Conservation (phyloP, 2,797 vertebrate genomes). For the Phoxinus dragarum region DNA sequence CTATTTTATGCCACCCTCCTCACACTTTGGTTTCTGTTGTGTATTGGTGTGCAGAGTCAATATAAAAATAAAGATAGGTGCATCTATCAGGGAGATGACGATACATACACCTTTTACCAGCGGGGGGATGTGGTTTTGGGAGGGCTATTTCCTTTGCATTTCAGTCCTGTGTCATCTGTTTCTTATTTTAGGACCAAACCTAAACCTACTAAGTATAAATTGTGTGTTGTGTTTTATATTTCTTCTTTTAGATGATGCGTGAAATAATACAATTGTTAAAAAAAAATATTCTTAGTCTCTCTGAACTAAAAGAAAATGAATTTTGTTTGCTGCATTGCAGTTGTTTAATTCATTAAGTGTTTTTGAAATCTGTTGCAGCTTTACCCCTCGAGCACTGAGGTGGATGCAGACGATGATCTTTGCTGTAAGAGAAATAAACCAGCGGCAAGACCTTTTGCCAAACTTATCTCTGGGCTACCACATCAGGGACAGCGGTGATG, state of each 20-base stretch:
- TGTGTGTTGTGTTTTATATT: conserved; percentile 65
- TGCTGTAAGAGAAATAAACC: conserved; percentile 75
- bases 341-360: background rate
- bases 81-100: conserved; percentile 70
- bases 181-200: conserved; percentile 68
- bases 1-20: conserved; percentile 30
- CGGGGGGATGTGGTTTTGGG: conserved; percentile 76
- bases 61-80: conserved; percentile 58
- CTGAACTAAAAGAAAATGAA: background rate
- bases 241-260: background rate
- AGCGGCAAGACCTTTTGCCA: conserved; percentile 70
- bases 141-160: conserved; percentile 76
- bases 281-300: background rate
- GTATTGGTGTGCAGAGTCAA: conserved; percentile 20
- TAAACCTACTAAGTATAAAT: conserved; percentile 65
- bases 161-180: conserved; percentile 64
- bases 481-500: conserved; percentile 73
- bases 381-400: conserved; percentile 71
- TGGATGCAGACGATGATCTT: conserved; percentile 79
- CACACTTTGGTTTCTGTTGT: conserved; percentile 49
- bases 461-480: conserved; percentile 74
- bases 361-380: conserved; percentile 63
- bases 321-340: background rate
- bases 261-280: background rate
- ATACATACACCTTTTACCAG: conserved; percentile 67